phyloP scores from a whole-genome alignment of 92 coral and sea anemone genomes.

The Parazoanthus darwini region DNA sequence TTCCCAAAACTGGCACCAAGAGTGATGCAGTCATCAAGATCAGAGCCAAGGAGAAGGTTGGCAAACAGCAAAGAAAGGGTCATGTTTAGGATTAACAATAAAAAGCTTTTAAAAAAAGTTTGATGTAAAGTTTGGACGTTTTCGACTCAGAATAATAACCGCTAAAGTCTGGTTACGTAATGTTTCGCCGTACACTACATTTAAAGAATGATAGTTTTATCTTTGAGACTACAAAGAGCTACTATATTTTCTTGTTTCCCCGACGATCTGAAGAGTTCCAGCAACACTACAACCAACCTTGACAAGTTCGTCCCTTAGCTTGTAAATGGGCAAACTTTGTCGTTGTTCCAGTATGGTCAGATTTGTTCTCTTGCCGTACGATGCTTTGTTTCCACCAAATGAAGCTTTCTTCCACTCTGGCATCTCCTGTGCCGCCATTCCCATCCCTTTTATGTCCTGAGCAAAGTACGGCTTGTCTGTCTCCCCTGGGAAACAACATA shows the following conservation, averaged over 20 bases:
- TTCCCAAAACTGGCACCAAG: too few species aligned
- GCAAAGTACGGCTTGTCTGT: conserved; percentile 92
- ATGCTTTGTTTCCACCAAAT: conserved; percentile 98
- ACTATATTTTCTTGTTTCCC: too few species aligned
- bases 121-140: too few species aligned
- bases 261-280: background rate
- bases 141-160: too few species aligned
- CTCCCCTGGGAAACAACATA: conserved; percentile 53
- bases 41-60: too few species aligned
- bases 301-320: conserved; percentile 84
- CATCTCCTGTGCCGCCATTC: conserved; percentile 87
- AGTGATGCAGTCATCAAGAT: too few species aligned
- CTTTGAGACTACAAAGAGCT: too few species aligned
- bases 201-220: too few species aligned
- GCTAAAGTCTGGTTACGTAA: too few species aligned
- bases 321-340: conserved; percentile 94
- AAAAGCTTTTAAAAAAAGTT: too few species aligned
- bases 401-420: conserved; percentile 99
- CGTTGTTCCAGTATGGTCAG: conserved; percentile 88
- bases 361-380: conserved; percentile 92
- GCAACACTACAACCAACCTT: conserved; percentile 56
- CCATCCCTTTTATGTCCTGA: conserved; percentile 92
- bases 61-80: too few species aligned
- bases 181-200: background rate
- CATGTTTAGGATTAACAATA: too few species aligned